phyloP scores from a whole-genome alignment of 2,888 invertebrate genomes.

The Rhyacophila evoluta region DNA sequence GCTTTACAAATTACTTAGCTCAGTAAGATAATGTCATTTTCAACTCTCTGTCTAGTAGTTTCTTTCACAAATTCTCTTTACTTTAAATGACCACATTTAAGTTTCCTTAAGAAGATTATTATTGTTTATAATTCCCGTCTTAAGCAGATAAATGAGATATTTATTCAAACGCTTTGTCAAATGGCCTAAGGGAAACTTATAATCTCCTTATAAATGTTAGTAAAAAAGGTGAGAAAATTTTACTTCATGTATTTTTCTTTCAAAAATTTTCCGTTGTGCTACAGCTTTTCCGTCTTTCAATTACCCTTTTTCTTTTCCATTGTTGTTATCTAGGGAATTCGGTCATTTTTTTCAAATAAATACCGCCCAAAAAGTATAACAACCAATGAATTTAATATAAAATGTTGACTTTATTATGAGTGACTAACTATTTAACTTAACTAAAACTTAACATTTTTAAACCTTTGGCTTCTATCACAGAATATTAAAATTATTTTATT shows the following conservation, averaged over 20 bases:
- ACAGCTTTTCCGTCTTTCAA: neutral
- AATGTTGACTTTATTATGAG: too few species aligned
- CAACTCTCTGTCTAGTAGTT: neutral
- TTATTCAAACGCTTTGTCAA: constrained; percentile 22
- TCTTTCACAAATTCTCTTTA: neutral
- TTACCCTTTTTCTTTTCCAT: neutral
- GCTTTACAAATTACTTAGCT: neutral
- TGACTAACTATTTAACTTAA: too few species aligned
- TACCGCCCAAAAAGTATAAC: too few species aligned
- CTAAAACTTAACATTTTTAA: too few species aligned
- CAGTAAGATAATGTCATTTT: neutral
- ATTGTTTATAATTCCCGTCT: constrained; percentile 1
- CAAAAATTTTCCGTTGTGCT: neutral
- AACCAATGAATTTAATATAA: too few species aligned
- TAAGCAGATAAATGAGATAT: neutral
- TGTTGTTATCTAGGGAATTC: neutral
- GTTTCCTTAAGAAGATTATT: neutral
- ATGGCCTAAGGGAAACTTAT: neutral
- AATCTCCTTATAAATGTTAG: constrained; percentile 5
- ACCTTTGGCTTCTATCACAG: too few species aligned
- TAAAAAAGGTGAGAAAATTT: neutral
- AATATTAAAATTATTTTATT: too few species aligned
- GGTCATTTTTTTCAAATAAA: neutral
- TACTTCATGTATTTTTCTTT: neutral
- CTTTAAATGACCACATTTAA: neutral